phyloP scores from a whole-genome alignment of 1,140 invertebrate species.

The Diachasma alloeum region DNA sequence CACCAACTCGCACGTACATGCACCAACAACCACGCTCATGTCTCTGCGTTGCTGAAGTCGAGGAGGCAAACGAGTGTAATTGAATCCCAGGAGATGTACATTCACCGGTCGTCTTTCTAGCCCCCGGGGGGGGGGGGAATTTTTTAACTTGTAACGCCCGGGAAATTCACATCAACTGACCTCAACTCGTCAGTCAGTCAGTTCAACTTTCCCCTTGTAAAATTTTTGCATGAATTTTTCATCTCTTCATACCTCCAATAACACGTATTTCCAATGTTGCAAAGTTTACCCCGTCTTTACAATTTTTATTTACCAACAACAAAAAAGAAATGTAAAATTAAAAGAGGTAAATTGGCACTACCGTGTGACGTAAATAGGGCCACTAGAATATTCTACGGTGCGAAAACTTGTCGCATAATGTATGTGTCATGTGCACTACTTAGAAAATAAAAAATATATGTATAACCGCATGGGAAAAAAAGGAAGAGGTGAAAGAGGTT shows the following conservation, averaged over 20 bases:
- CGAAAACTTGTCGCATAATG: slow-evolving; percentile 5
- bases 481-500: not conserved
- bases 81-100: slow-evolving; percentile 5
- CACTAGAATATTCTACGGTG: not conserved
- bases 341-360: not conserved
- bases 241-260: not conserved
- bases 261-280: not conserved
- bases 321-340: not conserved
- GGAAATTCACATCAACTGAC: slow-evolving; percentile 9
- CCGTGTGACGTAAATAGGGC: not conserved
- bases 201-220: not conserved
- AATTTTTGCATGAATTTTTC: slow-evolving; percentile 4
- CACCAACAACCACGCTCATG: not conserved
- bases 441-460: not conserved
- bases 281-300: not conserved
- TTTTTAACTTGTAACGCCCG: not conserved
- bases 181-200: not conserved
- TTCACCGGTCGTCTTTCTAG: not conserved
- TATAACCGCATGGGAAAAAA: too few species aligned
- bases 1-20: not conserved
- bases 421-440: not conserved
- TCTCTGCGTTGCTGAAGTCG: not conserved
- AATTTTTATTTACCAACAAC: not conserved
- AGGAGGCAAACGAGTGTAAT: slow-evolving; percentile 11
- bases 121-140: not conserved